These are phyloP conservation scores for Herpetotheres cachinnans DNA, from an alignment of 2,113 vertebrate genomes.

Conservation along the genomic window DNA sequence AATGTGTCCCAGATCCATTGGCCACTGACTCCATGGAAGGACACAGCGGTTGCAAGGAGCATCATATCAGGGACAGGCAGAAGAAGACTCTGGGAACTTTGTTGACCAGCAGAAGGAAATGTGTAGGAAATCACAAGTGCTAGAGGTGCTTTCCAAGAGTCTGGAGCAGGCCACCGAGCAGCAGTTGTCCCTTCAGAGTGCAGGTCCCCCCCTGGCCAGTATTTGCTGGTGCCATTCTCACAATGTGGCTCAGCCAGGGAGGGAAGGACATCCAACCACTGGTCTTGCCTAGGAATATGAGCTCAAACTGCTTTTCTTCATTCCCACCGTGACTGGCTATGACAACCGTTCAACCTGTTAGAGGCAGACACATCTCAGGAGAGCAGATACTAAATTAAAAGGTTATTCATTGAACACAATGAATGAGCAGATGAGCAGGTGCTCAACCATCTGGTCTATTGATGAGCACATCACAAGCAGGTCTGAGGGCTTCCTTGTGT, in stretches of 20 bases:
- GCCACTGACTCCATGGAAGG: background rate
- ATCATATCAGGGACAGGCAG: background rate
- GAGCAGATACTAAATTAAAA: background rate
- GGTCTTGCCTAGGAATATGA: fast-evolving
- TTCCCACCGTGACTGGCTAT: background rate
- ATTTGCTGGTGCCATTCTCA: background rate
- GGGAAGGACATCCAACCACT: fast-evolving
- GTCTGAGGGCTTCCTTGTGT: background rate
- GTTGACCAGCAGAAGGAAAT: background rate
- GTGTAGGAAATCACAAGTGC: background rate
- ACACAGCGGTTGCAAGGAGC: background rate
- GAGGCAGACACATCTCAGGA: background rate
- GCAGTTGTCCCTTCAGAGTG: background rate
- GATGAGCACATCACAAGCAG: background rate
- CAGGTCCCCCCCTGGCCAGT: background rate
- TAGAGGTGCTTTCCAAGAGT: background rate
- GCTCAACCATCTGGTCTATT: background rate
- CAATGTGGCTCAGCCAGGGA: background rate
- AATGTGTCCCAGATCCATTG: background rate
- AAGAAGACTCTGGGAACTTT: background rate
- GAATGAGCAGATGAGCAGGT: background rate
- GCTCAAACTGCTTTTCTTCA: background rate
- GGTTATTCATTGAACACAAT: fast-evolving
- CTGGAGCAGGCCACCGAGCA: background rate
- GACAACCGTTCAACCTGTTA: background rate